Evolutionary conservation across 2,113 vertebrate genomes (phyloP), one percentile per base, ranked within the genome.

Genomic region (Piaya cayana): DNA sequence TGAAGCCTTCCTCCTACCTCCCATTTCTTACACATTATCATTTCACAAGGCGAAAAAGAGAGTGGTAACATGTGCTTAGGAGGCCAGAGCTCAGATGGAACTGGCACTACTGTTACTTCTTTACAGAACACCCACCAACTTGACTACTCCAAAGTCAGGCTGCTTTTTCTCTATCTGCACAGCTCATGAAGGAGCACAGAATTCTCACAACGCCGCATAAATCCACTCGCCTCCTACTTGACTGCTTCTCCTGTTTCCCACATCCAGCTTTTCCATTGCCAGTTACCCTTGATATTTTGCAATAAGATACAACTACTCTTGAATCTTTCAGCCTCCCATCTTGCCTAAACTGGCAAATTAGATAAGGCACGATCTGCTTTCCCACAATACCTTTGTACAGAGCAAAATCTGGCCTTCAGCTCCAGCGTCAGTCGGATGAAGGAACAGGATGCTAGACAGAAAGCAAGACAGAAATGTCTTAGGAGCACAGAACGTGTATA

Each of bases 371-470:
- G 68, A 91, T 83, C 79, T 90, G 56, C 80, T 75, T 90, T 86
- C 22, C n/a, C 52, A 70, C 45, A 68, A 42, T 98, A 99, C 99
- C 99, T 99, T 96, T 97, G 98, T 93, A 97, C 97, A 62, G 96
- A 96, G 97, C 99, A 99, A 96, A 99, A 98, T 63, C 98, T 97
- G 92, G 98, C 98, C 98, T 99, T 99, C 96, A 99, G 97, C 92
- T 99, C 98, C 97, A 99, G 81, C 11, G 97, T 98, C 95, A 99
- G 96, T 47, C 47, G 97, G 95, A 99, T 99, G 97, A 99, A 99
- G 95, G 98, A 99, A 20, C 98, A 99, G 15, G 99, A 98, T 32
- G 98, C 99, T 99, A 95, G 47, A 82, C 20, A 91, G 81, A 95
- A 96, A 70, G 55, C 65, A 65, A 80, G 72, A 68, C 39, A 90